phyloP scores from a whole-genome alignment of 2,797 vertebrate species.

The Mus caroli region DNA sequence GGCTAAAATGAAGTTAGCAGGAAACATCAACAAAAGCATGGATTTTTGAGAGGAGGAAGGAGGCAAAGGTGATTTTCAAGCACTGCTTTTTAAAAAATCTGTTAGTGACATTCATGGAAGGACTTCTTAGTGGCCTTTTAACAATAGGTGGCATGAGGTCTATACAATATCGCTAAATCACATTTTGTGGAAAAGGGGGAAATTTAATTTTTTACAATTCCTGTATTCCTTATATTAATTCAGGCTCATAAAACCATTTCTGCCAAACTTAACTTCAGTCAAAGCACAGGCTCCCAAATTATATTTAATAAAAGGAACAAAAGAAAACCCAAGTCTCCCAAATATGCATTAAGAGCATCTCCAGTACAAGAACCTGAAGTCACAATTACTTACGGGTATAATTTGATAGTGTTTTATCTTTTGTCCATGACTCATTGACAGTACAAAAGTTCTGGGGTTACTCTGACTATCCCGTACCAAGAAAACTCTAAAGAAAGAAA shows the following conservation, averaged over 20 bases:
- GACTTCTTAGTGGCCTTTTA: constrained; percentile 74
- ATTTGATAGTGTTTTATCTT: constrained; percentile 99
- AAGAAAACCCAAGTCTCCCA: constrained; percentile 72
- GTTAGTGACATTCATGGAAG: constrained; percentile 47
- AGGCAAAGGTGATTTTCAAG: constrained; percentile 20
- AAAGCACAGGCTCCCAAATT: constrained; percentile 76
- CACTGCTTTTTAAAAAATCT: constrained; percentile 50
- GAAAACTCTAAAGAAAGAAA: constrained; percentile 93
- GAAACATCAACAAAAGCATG: not conserved
- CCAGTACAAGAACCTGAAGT: constrained; percentile 69
- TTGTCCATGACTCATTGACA: constrained; percentile 97
- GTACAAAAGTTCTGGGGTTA: constrained; percentile 97
- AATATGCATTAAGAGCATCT: constrained; percentile 74
- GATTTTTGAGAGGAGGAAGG: constrained; percentile 21
- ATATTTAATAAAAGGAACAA: constrained; percentile 77
- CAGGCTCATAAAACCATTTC: constrained; percentile 79
- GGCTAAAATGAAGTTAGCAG: constrained; percentile 45
- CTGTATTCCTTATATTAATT: constrained; percentile 81
- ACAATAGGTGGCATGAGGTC: constrained; percentile 74
- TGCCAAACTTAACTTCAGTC: constrained; percentile 81
- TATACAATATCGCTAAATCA: constrained; percentile 73
- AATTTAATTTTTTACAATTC: constrained; percentile 83
- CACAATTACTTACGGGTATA: constrained; percentile 94
- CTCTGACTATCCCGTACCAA: constrained; percentile 99
- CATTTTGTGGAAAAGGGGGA: constrained; percentile 72